A percentile compares a stretch with the other conserved stretches of the same genome.
Conservation (phyloP, 2,888 invertebrate genomes). For the Hirtodrosophila alboralis region DNA sequence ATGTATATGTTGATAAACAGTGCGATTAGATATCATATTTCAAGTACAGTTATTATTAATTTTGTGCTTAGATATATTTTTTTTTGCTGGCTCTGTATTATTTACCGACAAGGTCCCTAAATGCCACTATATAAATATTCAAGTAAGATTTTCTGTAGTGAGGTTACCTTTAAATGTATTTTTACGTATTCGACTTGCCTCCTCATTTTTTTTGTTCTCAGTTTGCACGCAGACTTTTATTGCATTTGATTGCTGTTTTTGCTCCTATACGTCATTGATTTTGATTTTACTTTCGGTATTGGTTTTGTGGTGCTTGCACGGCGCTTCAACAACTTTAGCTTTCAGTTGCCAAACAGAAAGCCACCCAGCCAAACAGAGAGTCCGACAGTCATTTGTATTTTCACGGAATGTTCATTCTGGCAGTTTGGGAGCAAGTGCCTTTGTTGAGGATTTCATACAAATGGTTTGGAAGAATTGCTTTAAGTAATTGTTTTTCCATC, state of each 20-base stretch:
- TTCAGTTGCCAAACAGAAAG: constrained; percentile 29
- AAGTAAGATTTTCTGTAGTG: not conserved
- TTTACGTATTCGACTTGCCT: constrained; percentile 23
- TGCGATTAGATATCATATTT: too few species aligned
- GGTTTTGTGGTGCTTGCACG: constrained; percentile 50
- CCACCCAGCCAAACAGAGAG: constrained; percentile 41
- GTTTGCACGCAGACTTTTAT: constrained; percentile 46
- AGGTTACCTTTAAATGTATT: constrained; percentile 5
- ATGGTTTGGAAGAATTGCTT: constrained; percentile 80
- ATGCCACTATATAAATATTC: not conserved
- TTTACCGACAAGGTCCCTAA: too few species aligned
- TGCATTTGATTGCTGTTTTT: constrained; percentile 52
- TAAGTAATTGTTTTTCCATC: constrained; percentile 74
- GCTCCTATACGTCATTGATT: constrained; percentile 60
- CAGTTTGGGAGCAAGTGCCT: constrained; percentile 72
- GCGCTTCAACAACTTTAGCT: constrained; percentile 56
- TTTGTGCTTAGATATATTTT: too few species aligned
- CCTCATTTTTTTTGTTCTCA: constrained; percentile 26
- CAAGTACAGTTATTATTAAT: too few species aligned
- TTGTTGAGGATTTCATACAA: constrained; percentile 80
- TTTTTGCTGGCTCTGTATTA: too few species aligned
- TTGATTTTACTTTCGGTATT: constrained; percentile 70
- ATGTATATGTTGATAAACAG: too few species aligned
- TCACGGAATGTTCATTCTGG: constrained; percentile 50
- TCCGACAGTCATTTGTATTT: constrained; percentile 46